Conservation (phyloP, 2,888 invertebrate species). For the Pardosa pseudoannulata region DNA sequence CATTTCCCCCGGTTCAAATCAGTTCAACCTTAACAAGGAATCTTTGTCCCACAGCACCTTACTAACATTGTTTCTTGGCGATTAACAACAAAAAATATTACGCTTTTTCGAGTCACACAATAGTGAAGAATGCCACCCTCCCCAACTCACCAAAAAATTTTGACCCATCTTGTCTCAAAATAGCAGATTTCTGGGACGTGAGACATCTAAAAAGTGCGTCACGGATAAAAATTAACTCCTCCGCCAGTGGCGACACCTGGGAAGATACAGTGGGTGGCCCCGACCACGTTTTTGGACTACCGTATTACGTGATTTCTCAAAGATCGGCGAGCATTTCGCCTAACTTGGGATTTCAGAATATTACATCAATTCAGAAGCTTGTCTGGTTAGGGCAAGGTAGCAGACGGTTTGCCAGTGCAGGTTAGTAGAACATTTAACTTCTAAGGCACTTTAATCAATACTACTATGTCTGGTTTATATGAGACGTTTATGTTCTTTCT, state of each 20-base stretch:
- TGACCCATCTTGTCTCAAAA: conserved; percentile 52
- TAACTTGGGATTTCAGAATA: neutral
- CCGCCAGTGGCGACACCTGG: conserved; percentile 47
- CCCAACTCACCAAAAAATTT: conserved; percentile 19
- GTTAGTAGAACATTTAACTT: too few species aligned
- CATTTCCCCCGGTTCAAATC: neutral
- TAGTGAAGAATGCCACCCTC: conserved; percentile 17
- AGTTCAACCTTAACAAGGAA: neutral
- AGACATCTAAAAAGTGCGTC: conserved; percentile 28
- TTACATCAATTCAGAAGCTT: neutral
- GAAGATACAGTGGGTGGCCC: conserved; percentile 28
- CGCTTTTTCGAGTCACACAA: conserved; percentile 50
- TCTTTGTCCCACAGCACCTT: neutral
- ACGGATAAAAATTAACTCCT: conserved; percentile 46
- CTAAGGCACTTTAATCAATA: too few species aligned
- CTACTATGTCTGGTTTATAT: too few species aligned
- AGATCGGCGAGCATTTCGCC: neutral
- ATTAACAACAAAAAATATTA: conserved; percentile 4
- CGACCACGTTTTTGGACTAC: conserved; percentile 1
- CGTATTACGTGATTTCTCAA: conserved; percentile 1
- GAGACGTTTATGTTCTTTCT: too few species aligned
- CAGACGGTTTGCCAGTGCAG: too few species aligned
- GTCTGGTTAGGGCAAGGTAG: too few species aligned
- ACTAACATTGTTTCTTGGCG: neutral
- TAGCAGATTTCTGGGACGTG: conserved; percentile 35